These are phyloP conservation scores for Adoxophyes honmai DNA, from an alignment of 1,140 invertebrate species.

Conservation along the genomic window DNA sequence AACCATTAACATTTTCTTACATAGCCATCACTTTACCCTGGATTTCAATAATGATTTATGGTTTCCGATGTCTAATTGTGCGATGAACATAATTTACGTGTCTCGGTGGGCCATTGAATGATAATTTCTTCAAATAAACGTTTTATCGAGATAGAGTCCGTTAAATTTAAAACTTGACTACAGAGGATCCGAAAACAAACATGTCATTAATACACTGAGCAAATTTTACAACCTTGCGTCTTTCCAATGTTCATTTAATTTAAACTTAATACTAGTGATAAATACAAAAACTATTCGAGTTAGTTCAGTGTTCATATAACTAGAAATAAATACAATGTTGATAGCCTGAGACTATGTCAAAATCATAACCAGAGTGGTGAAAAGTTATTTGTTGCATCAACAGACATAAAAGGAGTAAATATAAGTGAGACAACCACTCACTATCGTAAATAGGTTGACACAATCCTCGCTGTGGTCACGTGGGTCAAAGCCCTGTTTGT, in stretches of 20 bases:
- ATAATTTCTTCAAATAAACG: conserved; percentile 11
- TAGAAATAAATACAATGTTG: conserved; percentile 16
- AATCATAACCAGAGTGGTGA: too few relatives aligned
- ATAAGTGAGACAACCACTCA: too few relatives aligned
- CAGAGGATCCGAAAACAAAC: conserved; percentile 20
- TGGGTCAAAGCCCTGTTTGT: background rate
- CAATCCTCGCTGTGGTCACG: too few relatives aligned
- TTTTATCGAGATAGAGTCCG: conserved; percentile 13
- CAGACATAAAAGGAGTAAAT: too few relatives aligned
- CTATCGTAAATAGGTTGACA: too few relatives aligned
- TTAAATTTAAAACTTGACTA: conserved; percentile 3
- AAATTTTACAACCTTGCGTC: conserved; percentile 39
- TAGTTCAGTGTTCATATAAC: conserved; percentile 37
- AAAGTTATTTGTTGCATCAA: too few relatives aligned
- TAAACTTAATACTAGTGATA: conserved; percentile 32
- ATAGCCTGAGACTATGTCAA: background rate
- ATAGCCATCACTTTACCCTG: background rate
- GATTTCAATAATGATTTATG: conserved; percentile 2
- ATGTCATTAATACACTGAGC: conserved; percentile 31
- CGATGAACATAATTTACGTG: background rate
- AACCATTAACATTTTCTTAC: background rate
- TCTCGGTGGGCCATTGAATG: conserved; percentile 29
- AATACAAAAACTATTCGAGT: conserved; percentile 54
- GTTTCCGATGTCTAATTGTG: background rate
- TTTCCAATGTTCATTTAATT: conserved; percentile 27